Evolutionary conservation across 2,888 invertebrate genomes (phyloP).

Genomic region (Dicycla oo): DNA sequence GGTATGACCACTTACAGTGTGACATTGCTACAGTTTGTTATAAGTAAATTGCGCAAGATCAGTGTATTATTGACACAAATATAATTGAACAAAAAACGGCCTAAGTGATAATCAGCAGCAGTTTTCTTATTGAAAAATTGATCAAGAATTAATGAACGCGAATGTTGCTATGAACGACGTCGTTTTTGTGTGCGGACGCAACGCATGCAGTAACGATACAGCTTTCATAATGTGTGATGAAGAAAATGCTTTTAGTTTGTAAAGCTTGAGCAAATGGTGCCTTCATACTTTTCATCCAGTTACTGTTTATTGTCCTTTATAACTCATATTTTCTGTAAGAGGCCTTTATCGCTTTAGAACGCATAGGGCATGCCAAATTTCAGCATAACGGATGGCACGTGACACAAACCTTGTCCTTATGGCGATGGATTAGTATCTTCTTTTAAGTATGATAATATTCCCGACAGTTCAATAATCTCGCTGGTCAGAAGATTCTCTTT

Average conservation of each 20-base stretch:
- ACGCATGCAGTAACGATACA: constrained; percentile 38
- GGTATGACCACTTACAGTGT: constrained; percentile 70
- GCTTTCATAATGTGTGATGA: constrained; percentile 42
- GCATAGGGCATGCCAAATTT: neutral
- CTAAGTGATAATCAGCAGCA: constrained; percentile 57
- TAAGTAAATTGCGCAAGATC: constrained; percentile 73
- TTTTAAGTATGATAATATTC: neutral
- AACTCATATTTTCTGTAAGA: too few relatives aligned
- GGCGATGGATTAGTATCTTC: too few relatives aligned
- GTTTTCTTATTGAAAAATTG: constrained; percentile 47
- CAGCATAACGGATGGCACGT: neutral
- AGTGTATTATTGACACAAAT: constrained; percentile 73
- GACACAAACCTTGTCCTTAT: neutral
- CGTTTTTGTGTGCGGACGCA: constrained; percentile 50
- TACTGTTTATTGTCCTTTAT: neutral
- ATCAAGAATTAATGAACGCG: constrained; percentile 47
- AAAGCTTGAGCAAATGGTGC: neutral
- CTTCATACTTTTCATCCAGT: neutral
- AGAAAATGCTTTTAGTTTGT: constrained; percentile 25
- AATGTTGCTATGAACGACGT: constrained; percentile 22
- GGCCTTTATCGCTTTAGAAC: too few relatives aligned
- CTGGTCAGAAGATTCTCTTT: neutral
- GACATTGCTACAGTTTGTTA: constrained; percentile 75
- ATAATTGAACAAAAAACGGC: constrained; percentile 68
- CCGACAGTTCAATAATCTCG: neutral